Conservation (phyloP, 2,113 vertebrate species). For the Sclerurus mexicanus region DNA sequence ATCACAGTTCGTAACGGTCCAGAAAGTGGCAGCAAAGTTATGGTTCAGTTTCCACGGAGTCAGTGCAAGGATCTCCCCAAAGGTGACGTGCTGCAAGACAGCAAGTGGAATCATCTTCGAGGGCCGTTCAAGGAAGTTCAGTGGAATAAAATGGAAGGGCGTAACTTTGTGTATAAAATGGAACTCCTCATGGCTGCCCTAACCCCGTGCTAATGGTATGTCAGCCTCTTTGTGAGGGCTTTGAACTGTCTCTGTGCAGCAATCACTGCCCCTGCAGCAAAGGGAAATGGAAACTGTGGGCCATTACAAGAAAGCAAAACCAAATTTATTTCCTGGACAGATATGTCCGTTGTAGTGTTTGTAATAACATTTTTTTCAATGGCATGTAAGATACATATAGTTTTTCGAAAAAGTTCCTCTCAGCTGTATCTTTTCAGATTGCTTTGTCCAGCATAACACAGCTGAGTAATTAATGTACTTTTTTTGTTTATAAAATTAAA, state of each 20-base stretch:
- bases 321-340: background rate
- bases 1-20: conserved; percentile 91
- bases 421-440: background rate
- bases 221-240: background rate
- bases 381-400: background rate
- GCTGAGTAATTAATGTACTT: background rate
- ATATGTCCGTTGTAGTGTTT: background rate
- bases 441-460: background rate
- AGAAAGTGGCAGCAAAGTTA: conserved; percentile 91
- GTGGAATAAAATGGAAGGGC: conserved; percentile 97
- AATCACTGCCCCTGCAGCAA: background rate
- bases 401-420: background rate
- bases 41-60: conserved; percentile 93
- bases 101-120: conserved; percentile 92
- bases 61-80: conserved; percentile 93
- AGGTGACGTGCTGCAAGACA: conserved; percentile 89
- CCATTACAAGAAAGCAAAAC: background rate
- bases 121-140: conserved; percentile 91
- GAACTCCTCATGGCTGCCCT: conserved; percentile 96
- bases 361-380: background rate
- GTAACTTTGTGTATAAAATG: conserved; percentile 98
- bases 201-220: conserved; percentile 78
- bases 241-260: background rate
- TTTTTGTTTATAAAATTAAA: background rate
- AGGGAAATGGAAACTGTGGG: background rate